phyloP scores from a whole-genome alignment of 2,113 vertebrate genomes.

The Microcebus murinus region DNA sequence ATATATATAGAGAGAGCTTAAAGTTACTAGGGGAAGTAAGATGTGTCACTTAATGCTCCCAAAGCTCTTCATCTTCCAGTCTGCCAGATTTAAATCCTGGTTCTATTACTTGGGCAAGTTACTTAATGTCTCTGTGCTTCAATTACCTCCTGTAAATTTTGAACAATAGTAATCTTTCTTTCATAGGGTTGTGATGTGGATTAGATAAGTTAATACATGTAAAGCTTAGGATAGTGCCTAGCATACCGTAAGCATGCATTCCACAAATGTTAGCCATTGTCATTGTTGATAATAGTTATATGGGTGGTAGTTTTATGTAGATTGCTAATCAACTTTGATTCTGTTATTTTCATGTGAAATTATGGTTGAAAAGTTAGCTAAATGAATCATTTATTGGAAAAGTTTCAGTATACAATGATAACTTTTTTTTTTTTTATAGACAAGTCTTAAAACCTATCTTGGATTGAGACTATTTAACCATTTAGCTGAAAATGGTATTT shows the following conservation, averaged over 20 bases:
- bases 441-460: background rate
- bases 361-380: background rate
- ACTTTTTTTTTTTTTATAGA: background rate
- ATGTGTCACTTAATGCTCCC: background rate
- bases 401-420: background rate
- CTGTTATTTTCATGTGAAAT: background rate
- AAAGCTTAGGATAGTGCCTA: background rate
- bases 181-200: background rate
- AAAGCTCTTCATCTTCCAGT: background rate
- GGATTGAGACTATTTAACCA: background rate
- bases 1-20: background rate
- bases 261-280: rapidly evolving
- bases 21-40: background rate
- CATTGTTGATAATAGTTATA: background rate
- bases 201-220: rapidly evolving
- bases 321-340: background rate
- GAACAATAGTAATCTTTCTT: background rate
- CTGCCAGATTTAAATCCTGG: background rate
- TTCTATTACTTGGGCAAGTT: background rate
- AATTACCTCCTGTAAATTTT: background rate
- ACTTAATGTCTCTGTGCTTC: background rate
- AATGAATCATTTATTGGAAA: background rate
- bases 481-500: constrained; percentile 91
- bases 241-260: rapidly evolving
- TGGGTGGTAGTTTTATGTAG: background rate